Evolutionary conservation across 2,797 vertebrate species (phyloP).

Genomic region (Macrochelys suwanniensis): DNA sequence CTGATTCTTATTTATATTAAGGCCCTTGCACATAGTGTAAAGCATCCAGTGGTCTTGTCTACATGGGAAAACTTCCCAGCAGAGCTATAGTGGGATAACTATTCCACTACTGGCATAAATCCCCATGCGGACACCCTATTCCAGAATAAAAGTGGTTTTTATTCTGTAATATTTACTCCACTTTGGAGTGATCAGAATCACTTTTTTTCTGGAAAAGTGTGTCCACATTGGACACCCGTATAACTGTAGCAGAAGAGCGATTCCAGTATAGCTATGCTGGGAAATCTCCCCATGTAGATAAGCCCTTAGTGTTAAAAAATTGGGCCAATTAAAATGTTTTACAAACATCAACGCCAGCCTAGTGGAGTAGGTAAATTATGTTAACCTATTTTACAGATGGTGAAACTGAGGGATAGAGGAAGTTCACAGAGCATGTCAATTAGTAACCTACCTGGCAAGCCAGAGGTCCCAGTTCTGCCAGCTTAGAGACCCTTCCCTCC

Average conservation of each 20-base stretch:
- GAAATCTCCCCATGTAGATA: not conserved
- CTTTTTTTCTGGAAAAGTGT: not conserved
- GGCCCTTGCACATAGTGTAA: not conserved
- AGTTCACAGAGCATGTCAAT: not conserved
- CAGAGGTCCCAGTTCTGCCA: not conserved
- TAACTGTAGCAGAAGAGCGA: not conserved
- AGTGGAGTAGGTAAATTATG: not conserved
- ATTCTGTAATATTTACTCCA: not conserved
- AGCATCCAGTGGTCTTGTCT: slow-evolving; percentile 24
- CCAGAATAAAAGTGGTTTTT: not conserved
- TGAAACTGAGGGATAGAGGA: not conserved
- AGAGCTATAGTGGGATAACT: slow-evolving; percentile 5
- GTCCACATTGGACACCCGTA: not conserved
- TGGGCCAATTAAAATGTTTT: not conserved
- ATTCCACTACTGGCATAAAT: not conserved
- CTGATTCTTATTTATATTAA: not conserved
- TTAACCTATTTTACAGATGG: not conserved
- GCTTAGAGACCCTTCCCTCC: not conserved
- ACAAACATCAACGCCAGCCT: not conserved
- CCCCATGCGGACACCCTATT: not conserved
- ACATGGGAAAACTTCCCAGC: not conserved
- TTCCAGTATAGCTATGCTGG: not conserved
- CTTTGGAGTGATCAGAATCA: not conserved
- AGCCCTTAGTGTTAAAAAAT: not conserved
- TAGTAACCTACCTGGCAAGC: not conserved